Evolutionary conservation across 2,113 vertebrate genomes (phyloP).

Genomic region (Aegithalos caudatus): DNA sequence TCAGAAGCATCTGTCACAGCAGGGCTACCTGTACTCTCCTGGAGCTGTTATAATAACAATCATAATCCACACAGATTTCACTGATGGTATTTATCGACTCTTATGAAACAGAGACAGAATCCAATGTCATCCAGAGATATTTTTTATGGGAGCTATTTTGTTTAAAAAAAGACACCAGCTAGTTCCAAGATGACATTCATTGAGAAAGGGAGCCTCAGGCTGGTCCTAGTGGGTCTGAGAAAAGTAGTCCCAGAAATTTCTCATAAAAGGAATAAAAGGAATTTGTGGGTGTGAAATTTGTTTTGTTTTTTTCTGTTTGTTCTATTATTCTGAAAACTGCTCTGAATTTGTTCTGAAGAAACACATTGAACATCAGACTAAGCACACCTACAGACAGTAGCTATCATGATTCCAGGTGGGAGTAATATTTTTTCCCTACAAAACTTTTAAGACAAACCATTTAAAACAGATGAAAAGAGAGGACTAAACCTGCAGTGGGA

Average conservation of each 20-base stretch:
- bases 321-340: background rate
- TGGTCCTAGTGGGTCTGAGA: background rate
- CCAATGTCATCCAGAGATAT: background rate
- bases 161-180: background rate
- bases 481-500: background rate
- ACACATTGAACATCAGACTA: background rate
- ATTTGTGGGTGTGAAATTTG: background rate
- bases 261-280: background rate
- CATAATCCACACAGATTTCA: background rate
- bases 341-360: background rate
- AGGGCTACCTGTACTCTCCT: background rate
- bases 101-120: background rate
- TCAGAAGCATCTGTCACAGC: background rate
- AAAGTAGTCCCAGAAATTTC: background rate
- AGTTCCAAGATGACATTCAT: background rate
- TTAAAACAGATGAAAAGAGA: constrained; percentile 39
- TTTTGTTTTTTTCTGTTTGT: background rate
- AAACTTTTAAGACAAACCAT: background rate
- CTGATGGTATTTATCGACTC: fast-evolving
- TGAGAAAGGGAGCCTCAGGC: background rate
- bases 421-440: background rate
- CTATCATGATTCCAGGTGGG: background rate
- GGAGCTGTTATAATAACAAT: background rate
- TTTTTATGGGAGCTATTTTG: background rate
- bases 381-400: background rate